Percentiles rank a stretch among this genome's conserved stretches.
Evolutionary conservation across 2,113 vertebrate species (phyloP).

Genomic region (Haemorhous mexicanus): DNA sequence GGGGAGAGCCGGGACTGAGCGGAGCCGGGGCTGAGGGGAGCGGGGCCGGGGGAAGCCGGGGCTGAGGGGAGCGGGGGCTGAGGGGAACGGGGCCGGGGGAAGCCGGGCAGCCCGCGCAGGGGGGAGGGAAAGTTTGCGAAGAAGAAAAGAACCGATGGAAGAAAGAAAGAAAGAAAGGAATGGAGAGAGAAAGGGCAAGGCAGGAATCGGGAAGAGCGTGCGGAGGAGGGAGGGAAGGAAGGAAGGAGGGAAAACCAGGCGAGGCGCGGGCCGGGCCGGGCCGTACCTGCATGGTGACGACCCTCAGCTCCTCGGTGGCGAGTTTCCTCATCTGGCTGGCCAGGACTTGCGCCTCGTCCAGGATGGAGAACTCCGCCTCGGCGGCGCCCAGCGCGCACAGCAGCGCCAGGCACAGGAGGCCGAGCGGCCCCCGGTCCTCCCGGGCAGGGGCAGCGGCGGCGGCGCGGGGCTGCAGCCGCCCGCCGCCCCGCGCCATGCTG

Average conservation of each 20-base stretch:
- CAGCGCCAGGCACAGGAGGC: slow-evolving; percentile 28
- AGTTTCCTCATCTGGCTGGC: slow-evolving; percentile 90
- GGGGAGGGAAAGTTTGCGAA: neutral
- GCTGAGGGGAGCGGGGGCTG: no score
- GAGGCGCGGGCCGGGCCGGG: neutral
- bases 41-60: no score
- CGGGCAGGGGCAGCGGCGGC: neutral
- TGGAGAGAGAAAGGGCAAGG: neutral
- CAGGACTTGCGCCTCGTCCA: slow-evolving; percentile 91
- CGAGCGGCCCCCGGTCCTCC: slow-evolving; percentile 1
- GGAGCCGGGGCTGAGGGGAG: no score
- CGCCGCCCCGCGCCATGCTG: no score
- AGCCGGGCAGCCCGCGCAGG: neutral
- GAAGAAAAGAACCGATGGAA: neutral
- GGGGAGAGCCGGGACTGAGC: no score
- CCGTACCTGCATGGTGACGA: slow-evolving; percentile 93
- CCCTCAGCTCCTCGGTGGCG: slow-evolving; percentile 91
- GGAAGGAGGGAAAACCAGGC: neutral
- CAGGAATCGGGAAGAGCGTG: neutral
- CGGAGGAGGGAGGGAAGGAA: neutral
- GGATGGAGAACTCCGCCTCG: slow-evolving; percentile 88
- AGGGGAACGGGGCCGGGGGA: neutral
- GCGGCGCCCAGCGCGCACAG: no score
- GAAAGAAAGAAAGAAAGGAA: neutral
- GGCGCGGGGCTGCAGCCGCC: no score